phyloP scores from a whole-genome alignment of 2,113 vertebrate genomes.

The Haemorhous mexicanus region DNA sequence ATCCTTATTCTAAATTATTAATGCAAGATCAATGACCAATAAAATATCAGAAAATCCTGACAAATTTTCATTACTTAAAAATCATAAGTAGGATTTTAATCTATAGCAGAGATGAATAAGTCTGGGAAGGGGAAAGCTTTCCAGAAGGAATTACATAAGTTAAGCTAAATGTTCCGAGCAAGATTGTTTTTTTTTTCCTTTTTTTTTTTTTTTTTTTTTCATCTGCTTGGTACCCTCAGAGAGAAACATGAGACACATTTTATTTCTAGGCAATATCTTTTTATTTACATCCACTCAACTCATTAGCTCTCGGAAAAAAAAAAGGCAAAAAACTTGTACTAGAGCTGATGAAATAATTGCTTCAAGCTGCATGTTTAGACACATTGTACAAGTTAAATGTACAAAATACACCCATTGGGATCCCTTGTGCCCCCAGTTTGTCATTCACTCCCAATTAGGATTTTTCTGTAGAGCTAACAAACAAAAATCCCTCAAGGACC shows the following conservation, averaged over 20 bases:
- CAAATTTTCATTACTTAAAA: neutral
- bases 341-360: slow-evolving; percentile 23
- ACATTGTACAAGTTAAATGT: neutral
- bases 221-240: neutral
- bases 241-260: neutral
- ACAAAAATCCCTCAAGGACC: neutral
- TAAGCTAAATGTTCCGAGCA: neutral
- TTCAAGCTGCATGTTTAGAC: neutral
- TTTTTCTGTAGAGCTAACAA: neutral
- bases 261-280: neutral
- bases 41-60: neutral
- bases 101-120: neutral
- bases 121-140: neutral
- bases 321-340: neutral
- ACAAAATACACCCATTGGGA: neutral
- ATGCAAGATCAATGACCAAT: neutral
- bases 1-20: neutral
- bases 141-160: neutral
- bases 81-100: neutral
- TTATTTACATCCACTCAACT: neutral
- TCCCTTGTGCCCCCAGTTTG: neutral
- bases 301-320: neutral
- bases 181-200: neutral
- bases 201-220: neutral
- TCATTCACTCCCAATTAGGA: neutral